These are phyloP conservation scores for Musca vetustissima DNA, from an alignment of 1,140 invertebrate genomes.

Conservation along the genomic window DNA sequence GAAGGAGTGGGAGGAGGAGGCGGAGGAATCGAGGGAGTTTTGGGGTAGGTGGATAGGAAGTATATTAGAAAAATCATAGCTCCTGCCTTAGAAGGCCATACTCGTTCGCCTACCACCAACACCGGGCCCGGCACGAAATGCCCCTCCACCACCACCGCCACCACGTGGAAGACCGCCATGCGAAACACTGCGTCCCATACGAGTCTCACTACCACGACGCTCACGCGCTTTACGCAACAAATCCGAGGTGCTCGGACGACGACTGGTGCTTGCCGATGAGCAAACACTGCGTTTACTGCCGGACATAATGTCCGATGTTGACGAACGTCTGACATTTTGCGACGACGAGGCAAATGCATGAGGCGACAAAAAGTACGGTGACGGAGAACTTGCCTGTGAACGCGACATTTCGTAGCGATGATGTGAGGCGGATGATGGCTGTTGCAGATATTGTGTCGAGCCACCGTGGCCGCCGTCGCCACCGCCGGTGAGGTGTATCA, in stretches of 20 bases:
- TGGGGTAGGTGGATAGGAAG: not conserved
- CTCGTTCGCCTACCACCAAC: constrained; percentile 47
- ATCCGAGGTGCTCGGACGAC: constrained; percentile 52
- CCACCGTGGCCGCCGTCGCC: too few relatives aligned
- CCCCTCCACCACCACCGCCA: constrained; percentile 28
- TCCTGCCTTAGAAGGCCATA: constrained; percentile 48
- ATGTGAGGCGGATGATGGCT: constrained; percentile 4
- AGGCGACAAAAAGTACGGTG: constrained; percentile 25
- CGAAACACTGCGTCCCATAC: constrained; percentile 52
- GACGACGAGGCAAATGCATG: constrained; percentile 31
- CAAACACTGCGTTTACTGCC: constrained; percentile 34
- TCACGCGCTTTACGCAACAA: constrained; percentile 48
- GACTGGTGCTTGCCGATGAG: constrained; percentile 33
- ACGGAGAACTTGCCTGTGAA: constrained; percentile 33
- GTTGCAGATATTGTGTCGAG: constrained; percentile 21
- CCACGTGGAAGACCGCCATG: constrained; percentile 47
- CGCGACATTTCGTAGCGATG: constrained; percentile 31
- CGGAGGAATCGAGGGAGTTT: too few relatives aligned
- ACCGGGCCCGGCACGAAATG: constrained; percentile 25
- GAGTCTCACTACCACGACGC: constrained; percentile 48
- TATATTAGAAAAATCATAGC: not conserved
- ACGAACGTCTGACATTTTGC: constrained; percentile 45
- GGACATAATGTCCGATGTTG: constrained; percentile 47
- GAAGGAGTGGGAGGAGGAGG: not conserved
- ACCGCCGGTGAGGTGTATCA: constrained; percentile 30